Percentiles rank a stretch among this genome's conserved stretches.
Conservation (phyloP, 2,888 invertebrate genomes). For the Chalcosyrphus nemorum region DNA sequence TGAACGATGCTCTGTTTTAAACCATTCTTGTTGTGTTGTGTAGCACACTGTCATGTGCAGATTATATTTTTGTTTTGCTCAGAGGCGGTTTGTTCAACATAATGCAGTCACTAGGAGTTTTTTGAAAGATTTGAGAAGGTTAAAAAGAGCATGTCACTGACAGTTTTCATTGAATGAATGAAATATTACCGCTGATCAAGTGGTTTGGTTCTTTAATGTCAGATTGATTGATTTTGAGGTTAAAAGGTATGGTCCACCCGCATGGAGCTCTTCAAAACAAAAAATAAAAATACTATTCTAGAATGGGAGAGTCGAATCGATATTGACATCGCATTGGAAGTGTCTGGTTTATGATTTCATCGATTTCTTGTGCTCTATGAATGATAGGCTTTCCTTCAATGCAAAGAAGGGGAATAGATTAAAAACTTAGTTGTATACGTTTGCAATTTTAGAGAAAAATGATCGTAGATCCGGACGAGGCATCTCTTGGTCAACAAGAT, state of each 20-base stretch:
- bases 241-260: not conserved
- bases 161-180: slow-evolving; percentile 51
- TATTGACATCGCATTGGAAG: too few relatives aligned
- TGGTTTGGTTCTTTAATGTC: slow-evolving; percentile 25
- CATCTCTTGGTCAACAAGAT: too few relatives aligned
- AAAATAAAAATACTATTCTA: not conserved
- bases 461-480: too few relatives aligned
- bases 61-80: slow-evolving; percentile 41
- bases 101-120: slow-evolving; percentile 14
- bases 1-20: slow-evolving; percentile 11
- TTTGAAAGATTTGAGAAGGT: slow-evolving; percentile 5
- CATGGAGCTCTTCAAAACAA: too few relatives aligned
- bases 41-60: slow-evolving; percentile 30
- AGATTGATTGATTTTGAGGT: slow-evolving; percentile 32
- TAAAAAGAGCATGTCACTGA: slow-evolving; percentile 24
- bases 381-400: too few relatives aligned
- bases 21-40: slow-evolving; percentile 11
- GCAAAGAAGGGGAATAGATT: too few relatives aligned
- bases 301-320: not conserved
- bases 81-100: slow-evolving; percentile 37
- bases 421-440: too few relatives aligned
- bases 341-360: too few relatives aligned
- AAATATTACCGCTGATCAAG: slow-evolving; percentile 33
- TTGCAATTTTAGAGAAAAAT: too few relatives aligned
- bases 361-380: too few relatives aligned